Base-by-base conservation (phyloP, 2,113 vertebrate species). In the Mionectes macconnelli region DNA sequence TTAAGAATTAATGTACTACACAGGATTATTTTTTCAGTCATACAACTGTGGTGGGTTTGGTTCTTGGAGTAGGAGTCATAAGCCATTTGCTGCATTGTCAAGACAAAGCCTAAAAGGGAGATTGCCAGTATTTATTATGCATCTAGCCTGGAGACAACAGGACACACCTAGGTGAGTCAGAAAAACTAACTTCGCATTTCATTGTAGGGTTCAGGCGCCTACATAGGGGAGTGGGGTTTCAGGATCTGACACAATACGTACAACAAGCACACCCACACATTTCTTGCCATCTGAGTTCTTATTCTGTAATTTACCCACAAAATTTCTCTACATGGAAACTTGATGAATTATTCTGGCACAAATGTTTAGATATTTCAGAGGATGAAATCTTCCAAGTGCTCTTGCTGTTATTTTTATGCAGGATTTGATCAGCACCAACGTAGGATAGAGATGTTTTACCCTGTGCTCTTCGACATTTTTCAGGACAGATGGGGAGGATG, bases 401-500 rank as follows among this genome's bases (percentile, higher is more conserved):
- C 45, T 57, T 22, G 20, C 47, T 89, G 76, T 81, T 93, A 59
- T 50, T 87, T 74, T 75, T 55, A 28, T 35, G 33, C 14, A 44
- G 16, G 21, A 64, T 93, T 85, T 78, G 47, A 74, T 33, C 42
- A 42, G 52, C 47, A 14, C 28, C 3, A 5, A 5, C 50, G 42
- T 15, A 31, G 47, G 60, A 44, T 85, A 55, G 75, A 76, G 74
- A 14, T 73, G 31, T 67, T 78, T 87, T 93, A n/a, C 35, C n/a
- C 49, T 91, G 0, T 67, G 37, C 39, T 69, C 63, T 74, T 67
- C 49, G 55, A 70, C n/a, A 21, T 93, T 77, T 68, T 69, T 62
- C 55, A 33, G 80, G 55, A 59, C 92, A 95, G 92, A 89, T 94
- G 90, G 63, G 85, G 33, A 70, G 56, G 84, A 70, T 77, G 62